Base-by-base conservation (phyloP, 1,140 invertebrate genomes). In the Batillaria attramentaria region DNA sequence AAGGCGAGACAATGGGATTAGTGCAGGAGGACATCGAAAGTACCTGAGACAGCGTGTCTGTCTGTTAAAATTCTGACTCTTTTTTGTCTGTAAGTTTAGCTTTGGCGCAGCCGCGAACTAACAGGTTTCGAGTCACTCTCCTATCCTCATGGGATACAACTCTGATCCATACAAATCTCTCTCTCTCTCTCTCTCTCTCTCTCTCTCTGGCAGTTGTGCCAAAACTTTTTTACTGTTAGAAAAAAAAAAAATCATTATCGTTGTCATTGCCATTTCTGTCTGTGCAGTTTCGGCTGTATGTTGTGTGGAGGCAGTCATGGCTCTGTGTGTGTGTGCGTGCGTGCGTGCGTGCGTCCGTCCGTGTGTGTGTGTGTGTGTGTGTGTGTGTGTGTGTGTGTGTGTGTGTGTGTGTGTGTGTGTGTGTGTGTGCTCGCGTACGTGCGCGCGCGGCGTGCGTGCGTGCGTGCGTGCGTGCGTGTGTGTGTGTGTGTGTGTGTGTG, bases 281-380 rank as follows among this genome's bases (percentile, higher is more conserved):
- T 60, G 57, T 62, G n/a, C 24, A 31, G n/a, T 3, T 10, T 10
- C 3, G n/a, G n/a, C 10, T 62, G 57, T 60, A 24, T 13, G 10
- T 13, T 13, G 24, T 50, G 24, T 50, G 46, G 24, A 13, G 24
- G 13, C 13, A 50, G 24, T 50, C 13, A 13, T 50, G 24, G 24
- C 46, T 20, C 24, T 62, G 39, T 43, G 37, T 72, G 69, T 43
- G 69, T 20, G 69, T 28, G 69, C 28, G 37, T 24, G 68, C 43
- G 37, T 43, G 69, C n/a, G 69, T 8, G 37, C 28, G 68, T 35
- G 65, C 37, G 3, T 8, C n/a, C 37, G 65, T 33, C n/a, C 37
- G 65, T 33, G 65, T 68, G 65, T 33, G 65, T 68, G 65, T 33
- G 65, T 68, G 65, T 20, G 65, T 68, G 65, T 33, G 65, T 68